These are phyloP conservation scores for Salpingus planirostris DNA, from an alignment of 2,888 invertebrate species.

Conservation along the genomic window DNA sequence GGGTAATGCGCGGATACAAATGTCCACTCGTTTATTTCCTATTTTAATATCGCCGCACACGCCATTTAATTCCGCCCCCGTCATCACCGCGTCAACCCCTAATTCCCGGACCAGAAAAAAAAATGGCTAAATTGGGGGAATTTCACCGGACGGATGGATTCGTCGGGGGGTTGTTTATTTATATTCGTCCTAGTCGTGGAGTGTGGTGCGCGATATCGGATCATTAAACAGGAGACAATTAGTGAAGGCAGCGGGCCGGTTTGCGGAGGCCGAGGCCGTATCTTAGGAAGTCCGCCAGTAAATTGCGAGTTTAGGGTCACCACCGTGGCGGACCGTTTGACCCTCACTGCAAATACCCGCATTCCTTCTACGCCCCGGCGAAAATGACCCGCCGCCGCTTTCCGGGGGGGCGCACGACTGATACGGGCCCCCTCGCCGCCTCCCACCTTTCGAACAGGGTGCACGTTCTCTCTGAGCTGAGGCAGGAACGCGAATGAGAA, in stretches of 20 bases:
- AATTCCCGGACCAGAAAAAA: constrained; percentile 2
- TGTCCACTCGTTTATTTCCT: constrained; percentile 32
- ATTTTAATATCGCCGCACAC: constrained; percentile 36
- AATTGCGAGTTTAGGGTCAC: constrained; percentile 17
- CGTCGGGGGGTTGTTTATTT: too few relatives aligned
- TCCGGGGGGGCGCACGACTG: too few relatives aligned
- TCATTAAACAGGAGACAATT: constrained; percentile 20
- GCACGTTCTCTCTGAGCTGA: too few relatives aligned
- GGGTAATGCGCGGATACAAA: constrained; percentile 28
- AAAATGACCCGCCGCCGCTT: too few relatives aligned
- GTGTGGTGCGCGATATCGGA: too few relatives aligned
- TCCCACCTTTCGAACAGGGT: too few relatives aligned
- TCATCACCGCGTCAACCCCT: neutral
- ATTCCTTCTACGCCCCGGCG: constrained; percentile 5
- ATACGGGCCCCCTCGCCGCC: too few relatives aligned
- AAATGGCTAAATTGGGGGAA: too few relatives aligned
- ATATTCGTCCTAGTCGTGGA: too few relatives aligned
- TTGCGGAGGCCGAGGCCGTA: constrained; percentile 13
- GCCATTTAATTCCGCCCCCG: constrained; percentile 28
- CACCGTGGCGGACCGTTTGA: constrained; percentile 13
- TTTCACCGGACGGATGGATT: too few relatives aligned
- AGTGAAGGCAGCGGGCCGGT: constrained; percentile 14
- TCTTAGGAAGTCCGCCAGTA: constrained; percentile 19
- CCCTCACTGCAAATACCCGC: constrained; percentile 13
- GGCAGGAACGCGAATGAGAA: too few relatives aligned